Base-by-base conservation (phyloP, 2,888 invertebrate species). In the Ectemnius cavifrons region DNA sequence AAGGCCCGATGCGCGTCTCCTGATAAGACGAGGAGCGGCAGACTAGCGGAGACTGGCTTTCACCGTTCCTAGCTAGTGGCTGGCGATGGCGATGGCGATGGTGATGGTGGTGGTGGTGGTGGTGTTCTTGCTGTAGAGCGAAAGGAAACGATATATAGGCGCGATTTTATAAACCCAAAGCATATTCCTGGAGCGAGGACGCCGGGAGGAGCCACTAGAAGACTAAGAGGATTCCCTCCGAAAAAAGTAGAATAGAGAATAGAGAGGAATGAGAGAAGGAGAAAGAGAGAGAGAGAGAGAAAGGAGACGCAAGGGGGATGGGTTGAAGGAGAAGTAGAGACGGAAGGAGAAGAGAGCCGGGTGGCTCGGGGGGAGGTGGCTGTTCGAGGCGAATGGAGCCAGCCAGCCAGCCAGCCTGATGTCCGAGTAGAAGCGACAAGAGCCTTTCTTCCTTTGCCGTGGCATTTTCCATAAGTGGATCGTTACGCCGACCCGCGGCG, bases 391-490 rank as follows among this genome's bases (percentile, higher is more conserved):
- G 37, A 37, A 37, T 37, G 11, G 37, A 37, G 37, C 37, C 37
- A 37, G 37, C 37, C 37, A 37, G 37, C 37, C 37, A 37, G 37
- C 37, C 37, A 73, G 63, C 47, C 58, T 61, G 78, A 84, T 77
- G 78, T 80, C 85, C 82, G 77, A 82, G 80, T 77, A 75, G 71
- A 73, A 79, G 74, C 80, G 78, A 73, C 83, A 78, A 85, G 84
- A 80, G 83, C 78, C 77, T 82, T 84, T 81, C 78, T 81, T 80
- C 81, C 77, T 80, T 81, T 78, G 74, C 71, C 77, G 70, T 73
- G 74, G 83, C 79, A 81, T 84, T 84, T 83, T 84, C 84, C 80
- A 75, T 78, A 82, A 84, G 84, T 82, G 83, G 84, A 84, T 84
- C 83, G 84, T 84, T 84, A 84, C 77, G 81, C 68, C 78, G 80